These are phyloP conservation scores for Cydia amplana DNA, from an alignment of 1,140 invertebrate genomes.

Conservation along the genomic window DNA sequence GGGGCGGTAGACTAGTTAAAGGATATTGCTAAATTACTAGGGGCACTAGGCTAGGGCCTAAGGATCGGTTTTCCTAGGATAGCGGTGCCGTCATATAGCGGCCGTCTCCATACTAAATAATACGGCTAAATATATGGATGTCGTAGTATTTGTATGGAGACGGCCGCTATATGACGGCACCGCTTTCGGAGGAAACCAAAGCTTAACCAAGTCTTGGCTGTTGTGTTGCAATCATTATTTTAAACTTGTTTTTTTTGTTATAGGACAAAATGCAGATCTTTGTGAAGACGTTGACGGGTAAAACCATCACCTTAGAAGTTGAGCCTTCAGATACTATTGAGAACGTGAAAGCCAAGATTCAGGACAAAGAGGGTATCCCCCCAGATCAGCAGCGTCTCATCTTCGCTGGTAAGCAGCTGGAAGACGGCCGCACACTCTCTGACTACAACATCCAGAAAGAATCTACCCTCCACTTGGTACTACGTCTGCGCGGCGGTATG, in stretches of 20 bases:
- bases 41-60: too few relatives aligned
- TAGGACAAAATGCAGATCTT: slow-evolving; percentile 45
- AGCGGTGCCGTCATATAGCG: too few relatives aligned
- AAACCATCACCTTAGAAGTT: slow-evolving; percentile 87
- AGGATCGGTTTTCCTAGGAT: too few relatives aligned
- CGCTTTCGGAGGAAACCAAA: too few relatives aligned
- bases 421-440: slow-evolving; percentile 84
- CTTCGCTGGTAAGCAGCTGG: slow-evolving; percentile 88
- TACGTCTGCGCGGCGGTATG: slow-evolving; percentile 83
- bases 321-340: slow-evolving; percentile 83
- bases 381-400: slow-evolving; percentile 88
- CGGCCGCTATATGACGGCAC: too few relatives aligned
- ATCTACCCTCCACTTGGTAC: slow-evolving; percentile 78
- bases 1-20: too few relatives aligned
- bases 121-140: too few relatives aligned
- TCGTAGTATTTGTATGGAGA: too few relatives aligned
- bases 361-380: slow-evolving; percentile 86
- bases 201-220: not conserved
- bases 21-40: not conserved
- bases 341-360: slow-evolving; percentile 87
- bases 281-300: slow-evolving; percentile 74
- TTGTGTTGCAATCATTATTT: slow-evolving; percentile 23
- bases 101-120: too few relatives aligned
- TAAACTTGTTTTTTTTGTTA: slow-evolving; percentile 35
- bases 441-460: slow-evolving; percentile 91